Percentiles rank a stretch among this genome's conserved stretches.
phyloP scores from a whole-genome alignment of 2,113 vertebrate species.

The Dipodomys ordii region DNA sequence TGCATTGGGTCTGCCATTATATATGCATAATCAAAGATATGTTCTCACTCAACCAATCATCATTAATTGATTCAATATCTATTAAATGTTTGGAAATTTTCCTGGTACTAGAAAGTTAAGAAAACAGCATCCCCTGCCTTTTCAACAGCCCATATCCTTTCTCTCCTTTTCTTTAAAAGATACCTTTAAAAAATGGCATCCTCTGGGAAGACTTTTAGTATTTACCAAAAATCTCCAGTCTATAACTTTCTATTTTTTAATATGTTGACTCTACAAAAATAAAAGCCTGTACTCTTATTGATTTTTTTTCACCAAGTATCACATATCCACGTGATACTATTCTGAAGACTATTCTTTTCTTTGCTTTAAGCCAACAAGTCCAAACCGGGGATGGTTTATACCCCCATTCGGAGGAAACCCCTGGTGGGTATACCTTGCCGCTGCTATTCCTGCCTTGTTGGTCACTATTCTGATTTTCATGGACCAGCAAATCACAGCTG shows the following conservation, averaged over 20 bases:
- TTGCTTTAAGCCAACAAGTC: conserved; percentile 94
- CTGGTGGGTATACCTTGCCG: conserved; percentile 97
- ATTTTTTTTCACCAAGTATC: not conserved
- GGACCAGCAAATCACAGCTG: conserved; percentile 99
- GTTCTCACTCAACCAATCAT: conserved; percentile 8
- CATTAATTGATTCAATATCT: not conserved
- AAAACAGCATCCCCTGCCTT: not conserved
- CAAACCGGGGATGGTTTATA: conserved; percentile 95
- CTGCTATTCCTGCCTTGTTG: conserved; percentile 95
- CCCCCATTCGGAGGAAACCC: conserved; percentile 97
- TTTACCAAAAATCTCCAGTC: not conserved
- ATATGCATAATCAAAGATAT: conserved; percentile 22
- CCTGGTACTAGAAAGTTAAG: too few species aligned
- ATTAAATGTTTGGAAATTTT: not conserved
- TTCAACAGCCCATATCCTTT: not conserved
- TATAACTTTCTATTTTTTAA: not conserved
- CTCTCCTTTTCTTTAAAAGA: conserved; percentile 26
- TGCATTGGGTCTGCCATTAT: conserved; percentile 9
- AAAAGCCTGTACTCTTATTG: not conserved
- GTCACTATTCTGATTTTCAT: conserved; percentile 99
- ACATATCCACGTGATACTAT: not conserved
- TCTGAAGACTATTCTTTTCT: conserved; percentile 44
- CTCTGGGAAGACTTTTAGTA: not conserved
- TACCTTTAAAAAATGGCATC: not conserved
- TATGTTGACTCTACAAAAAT: not conserved